A percentile compares a stretch with the other conserved stretches of the same genome.
phyloP scores from a whole-genome alignment of 2,888 invertebrate species.

The Hoplodrina blanda region DNA sequence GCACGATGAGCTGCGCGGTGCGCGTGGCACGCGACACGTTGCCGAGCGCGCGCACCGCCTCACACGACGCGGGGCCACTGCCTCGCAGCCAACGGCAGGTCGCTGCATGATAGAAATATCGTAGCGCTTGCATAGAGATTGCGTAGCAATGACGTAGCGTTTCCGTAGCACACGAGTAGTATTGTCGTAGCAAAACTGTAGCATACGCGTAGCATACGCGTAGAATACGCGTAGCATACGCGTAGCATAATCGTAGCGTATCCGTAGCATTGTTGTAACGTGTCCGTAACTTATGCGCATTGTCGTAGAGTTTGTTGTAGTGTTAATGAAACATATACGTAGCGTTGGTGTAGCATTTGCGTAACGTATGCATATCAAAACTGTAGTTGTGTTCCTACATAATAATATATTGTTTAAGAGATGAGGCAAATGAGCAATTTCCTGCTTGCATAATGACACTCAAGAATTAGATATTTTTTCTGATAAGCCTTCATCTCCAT shows the following conservation, averaged over 20 bases:
- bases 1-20: constrained; percentile 93
- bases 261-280: neutral
- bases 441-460: no score
- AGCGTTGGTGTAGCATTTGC: neutral
- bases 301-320: neutral
- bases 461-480: no score
- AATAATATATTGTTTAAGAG: no score
- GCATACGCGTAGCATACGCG: neutral
- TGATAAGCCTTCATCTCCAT: no score
- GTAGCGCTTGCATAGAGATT: neutral
- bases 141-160: neutral
- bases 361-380: no score
- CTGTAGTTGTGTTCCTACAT: no score
- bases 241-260: neutral
- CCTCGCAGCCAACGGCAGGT: constrained; percentile 78
- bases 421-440: no score
- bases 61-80: constrained; percentile 85
- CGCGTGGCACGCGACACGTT: constrained; percentile 95
- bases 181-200: neutral
- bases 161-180: neutral
- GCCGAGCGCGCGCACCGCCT: constrained; percentile 95
- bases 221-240: constrained; percentile 1
- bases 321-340: neutral
- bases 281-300: constrained; percentile 18
- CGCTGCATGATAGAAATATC: constrained; percentile 63